phyloP scores from a whole-genome alignment of 2,888 invertebrate genomes.

The Incurvaria masculella region DNA sequence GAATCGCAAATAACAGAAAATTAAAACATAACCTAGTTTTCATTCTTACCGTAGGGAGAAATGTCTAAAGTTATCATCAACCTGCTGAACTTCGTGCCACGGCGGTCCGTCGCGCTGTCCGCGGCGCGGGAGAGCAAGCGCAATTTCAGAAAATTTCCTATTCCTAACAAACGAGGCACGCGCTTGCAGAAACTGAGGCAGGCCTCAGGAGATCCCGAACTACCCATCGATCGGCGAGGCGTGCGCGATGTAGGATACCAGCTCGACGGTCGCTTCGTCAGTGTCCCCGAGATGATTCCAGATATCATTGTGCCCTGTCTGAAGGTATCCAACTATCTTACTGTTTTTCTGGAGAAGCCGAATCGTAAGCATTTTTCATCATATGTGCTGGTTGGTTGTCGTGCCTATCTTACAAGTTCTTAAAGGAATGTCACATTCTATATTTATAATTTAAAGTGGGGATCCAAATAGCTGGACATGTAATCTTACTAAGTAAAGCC shows the following conservation, averaged over 20 bases:
- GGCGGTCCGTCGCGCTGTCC: slow-evolving; percentile 36
- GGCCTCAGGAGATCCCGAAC: slow-evolving; percentile 52
- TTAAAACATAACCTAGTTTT: neutral
- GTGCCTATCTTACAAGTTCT: too few species aligned
- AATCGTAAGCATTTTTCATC: too few species aligned
- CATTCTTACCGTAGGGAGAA: slow-evolving; percentile 11
- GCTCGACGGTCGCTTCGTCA: slow-evolving; percentile 53
- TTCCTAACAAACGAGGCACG: slow-evolving; percentile 74
- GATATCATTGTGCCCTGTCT: slow-evolving; percentile 91
- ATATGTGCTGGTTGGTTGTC: too few species aligned
- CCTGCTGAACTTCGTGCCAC: slow-evolving; percentile 32
- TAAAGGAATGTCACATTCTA: too few species aligned
- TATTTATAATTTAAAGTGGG: too few species aligned
- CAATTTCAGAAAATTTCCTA: slow-evolving; percentile 78
- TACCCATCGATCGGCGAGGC: slow-evolving; percentile 69
- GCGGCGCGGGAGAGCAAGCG: slow-evolving; percentile 62
- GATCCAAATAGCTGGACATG: too few species aligned
- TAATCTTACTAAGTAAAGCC: too few species aligned
- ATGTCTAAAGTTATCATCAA: slow-evolving; percentile 36
- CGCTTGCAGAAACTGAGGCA: slow-evolving; percentile 61
- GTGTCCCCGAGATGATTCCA: slow-evolving; percentile 85
- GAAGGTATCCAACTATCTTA: too few species aligned
- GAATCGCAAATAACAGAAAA: slow-evolving; percentile 3
- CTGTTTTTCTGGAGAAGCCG: too few species aligned
- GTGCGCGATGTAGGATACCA: slow-evolving; percentile 62